Percentiles rank a stretch among this genome's conserved stretches.
phyloP scores from a whole-genome alignment of 2,888 invertebrate species.

The Eugnorisma glareosa region DNA sequence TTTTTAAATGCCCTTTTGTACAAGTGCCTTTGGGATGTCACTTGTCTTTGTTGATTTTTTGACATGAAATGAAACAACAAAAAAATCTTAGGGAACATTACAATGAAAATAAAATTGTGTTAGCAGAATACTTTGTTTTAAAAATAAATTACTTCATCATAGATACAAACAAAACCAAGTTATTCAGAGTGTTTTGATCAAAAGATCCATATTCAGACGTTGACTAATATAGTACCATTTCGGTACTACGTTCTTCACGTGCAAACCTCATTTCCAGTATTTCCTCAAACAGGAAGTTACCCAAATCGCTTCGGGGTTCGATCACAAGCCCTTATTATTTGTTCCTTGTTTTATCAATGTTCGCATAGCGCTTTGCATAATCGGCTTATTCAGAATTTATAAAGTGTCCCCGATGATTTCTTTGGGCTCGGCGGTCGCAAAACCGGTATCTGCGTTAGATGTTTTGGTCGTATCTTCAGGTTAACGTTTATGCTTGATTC shows the following conservation, averaged over 20 bases:
- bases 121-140: constrained; percentile 3
- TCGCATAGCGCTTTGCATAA: constrained; percentile 81
- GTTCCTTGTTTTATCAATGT: constrained; percentile 72
- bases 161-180: background rate
- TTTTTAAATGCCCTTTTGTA: constrained; percentile 74
- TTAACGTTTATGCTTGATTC: constrained; percentile 63
- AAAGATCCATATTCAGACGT: constrained; percentile 19
- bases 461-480: constrained; percentile 69
- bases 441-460: constrained; percentile 75
- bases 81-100: constrained; percentile 19
- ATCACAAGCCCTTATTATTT: constrained; percentile 63
- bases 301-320: constrained; percentile 53
- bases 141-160: background rate
- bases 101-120: constrained; percentile 29
- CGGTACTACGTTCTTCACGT: constrained; percentile 28
- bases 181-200: constrained; percentile 11
- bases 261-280: constrained; percentile 57
- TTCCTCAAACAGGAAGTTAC: constrained; percentile 58
- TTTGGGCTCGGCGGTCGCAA: constrained; percentile 64
- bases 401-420: constrained; percentile 76
- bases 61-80: constrained; percentile 40
- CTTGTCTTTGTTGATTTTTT: constrained; percentile 62
- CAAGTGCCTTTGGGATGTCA: constrained; percentile 55
- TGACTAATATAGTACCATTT: constrained; percentile 48
- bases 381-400: constrained; percentile 81